Conservation (phyloP, 92 coral and sea anemone genomes). For the Parazoanthus darwini region DNA sequence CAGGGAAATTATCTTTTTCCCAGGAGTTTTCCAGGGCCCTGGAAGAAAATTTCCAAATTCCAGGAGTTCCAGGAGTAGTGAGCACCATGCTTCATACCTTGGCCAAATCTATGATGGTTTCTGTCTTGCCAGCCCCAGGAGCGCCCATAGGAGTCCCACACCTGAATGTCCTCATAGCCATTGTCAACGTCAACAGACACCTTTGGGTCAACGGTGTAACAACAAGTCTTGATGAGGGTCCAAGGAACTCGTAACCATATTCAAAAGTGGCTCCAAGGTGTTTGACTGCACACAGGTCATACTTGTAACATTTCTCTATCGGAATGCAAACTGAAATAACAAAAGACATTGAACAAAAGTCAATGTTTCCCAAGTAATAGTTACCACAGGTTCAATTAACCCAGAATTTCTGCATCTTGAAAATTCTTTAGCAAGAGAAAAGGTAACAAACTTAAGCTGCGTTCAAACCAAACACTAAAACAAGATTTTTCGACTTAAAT, state of each 20-base stretch:
- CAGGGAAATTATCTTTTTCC: no score
- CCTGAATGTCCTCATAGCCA: slow-evolving; percentile 77
- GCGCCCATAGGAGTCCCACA: slow-evolving; percentile 88
- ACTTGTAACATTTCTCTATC: slow-evolving; percentile 51
- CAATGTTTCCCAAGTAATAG: background rate
- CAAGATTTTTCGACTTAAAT: no score
- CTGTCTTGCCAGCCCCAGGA: slow-evolving; percentile 94
- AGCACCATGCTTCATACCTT: slow-evolving; percentile 56
- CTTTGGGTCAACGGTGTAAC: slow-evolving; percentile 89
- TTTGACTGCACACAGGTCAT: slow-evolving; percentile 64
- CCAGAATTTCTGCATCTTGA: background rate
- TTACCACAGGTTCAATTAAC: background rate
- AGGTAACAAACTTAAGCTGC: no score
- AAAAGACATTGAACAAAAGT: background rate
- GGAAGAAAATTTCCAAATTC: no score
- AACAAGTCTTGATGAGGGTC: slow-evolving; percentile 77
- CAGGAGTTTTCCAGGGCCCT: no score
- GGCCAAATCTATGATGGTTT: slow-evolving; percentile 78
- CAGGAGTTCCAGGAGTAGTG: no score
- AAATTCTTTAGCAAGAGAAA: background rate
- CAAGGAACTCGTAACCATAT: slow-evolving; percentile 91
- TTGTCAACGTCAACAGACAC: slow-evolving; percentile 79
- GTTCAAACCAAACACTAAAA: no score
- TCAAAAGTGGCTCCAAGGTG: slow-evolving; percentile 77
- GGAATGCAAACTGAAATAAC: slow-evolving; percentile 52